A percentile compares a stretch with the other conserved stretches of the same genome.
Evolutionary conservation across 2,888 invertebrate genomes (phyloP).

Genomic region (Saturnia pavonia): DNA sequence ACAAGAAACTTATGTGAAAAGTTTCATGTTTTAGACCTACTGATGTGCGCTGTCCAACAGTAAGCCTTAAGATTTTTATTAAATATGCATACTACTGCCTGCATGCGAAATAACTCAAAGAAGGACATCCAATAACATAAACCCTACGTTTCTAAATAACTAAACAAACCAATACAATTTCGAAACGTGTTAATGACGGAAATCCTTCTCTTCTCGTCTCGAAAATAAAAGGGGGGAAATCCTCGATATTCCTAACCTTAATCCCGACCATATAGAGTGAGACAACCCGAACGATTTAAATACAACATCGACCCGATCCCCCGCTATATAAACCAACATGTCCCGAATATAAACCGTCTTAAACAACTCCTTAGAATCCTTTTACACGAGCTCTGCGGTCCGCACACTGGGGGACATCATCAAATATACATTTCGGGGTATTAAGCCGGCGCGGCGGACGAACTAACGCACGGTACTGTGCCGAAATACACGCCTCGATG

Average conservation of each 20-base stretch:
- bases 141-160: not conserved
- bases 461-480: slow-evolving; percentile 40
- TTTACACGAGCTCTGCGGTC: slow-evolving; percentile 37
- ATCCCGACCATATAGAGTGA: slow-evolving; percentile 19
- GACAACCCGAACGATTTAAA: slow-evolving; percentile 37
- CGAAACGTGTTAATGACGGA: slow-evolving; percentile 3
- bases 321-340: slow-evolving; percentile 34
- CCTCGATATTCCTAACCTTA: slow-evolving; percentile 12
- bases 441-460: slow-evolving; percentile 52
- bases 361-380: slow-evolving; percentile 53
- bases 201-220: not conserved
- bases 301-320: slow-evolving; percentile 27
- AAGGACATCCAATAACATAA: not conserved
- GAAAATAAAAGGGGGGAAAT: slow-evolving; percentile 1
- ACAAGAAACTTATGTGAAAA: too few species aligned
- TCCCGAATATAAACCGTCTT: slow-evolving; percentile 61
- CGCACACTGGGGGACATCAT: slow-evolving; percentile 52
- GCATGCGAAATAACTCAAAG: not conserved
- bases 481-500: slow-evolving; percentile 44
- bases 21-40: too few species aligned
- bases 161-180: slow-evolving; percentile 9
- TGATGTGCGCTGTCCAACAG: too few species aligned
- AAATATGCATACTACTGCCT: not conserved
- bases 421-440: slow-evolving; percentile 74
- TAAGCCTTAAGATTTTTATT: too few species aligned